These are phyloP conservation scores for Salvator merianae DNA, from an alignment of 2,113 vertebrate species.

Conservation along the genomic window DNA sequence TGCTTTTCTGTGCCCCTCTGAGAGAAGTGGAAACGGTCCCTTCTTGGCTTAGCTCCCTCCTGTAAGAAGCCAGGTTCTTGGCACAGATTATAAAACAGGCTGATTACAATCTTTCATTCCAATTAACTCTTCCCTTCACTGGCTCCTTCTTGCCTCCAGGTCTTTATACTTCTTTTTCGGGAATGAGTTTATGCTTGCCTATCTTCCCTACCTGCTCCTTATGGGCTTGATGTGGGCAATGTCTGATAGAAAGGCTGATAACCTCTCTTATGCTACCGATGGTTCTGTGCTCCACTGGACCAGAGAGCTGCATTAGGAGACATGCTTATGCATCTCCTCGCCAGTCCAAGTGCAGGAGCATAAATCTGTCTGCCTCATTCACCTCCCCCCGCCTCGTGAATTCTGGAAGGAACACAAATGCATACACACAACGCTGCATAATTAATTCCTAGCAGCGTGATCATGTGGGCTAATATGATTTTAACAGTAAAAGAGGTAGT, in stretches of 20 bases:
- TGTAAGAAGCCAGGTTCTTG: slow-evolving; percentile 46
- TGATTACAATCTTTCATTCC: slow-evolving; percentile 62
- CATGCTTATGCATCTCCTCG: slow-evolving; percentile 48
- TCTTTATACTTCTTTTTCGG: slow-evolving; percentile 49
- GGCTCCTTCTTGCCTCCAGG: slow-evolving; percentile 67
- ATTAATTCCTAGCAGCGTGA: background rate
- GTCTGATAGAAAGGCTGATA: slow-evolving; percentile 66
- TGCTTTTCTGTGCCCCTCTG: background rate
- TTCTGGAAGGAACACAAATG: background rate
- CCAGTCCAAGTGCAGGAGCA: slow-evolving; percentile 2
- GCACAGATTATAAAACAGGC: slow-evolving; percentile 48
- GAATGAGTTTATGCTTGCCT: slow-evolving; percentile 55
- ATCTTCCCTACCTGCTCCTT: slow-evolving; percentile 45
- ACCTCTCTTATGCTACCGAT: slow-evolving; percentile 56
- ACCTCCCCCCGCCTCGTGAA: background rate
- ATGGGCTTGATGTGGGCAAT: slow-evolving; percentile 52
- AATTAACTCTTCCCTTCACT: slow-evolving; percentile 70
- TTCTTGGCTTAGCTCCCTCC: slow-evolving; percentile 31
- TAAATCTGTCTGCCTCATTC: background rate
- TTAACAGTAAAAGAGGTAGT: background rate
- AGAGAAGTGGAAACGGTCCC: slow-evolving; percentile 23
- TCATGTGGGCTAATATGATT: background rate
- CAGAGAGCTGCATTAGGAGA: slow-evolving; percentile 48
- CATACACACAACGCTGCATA: background rate
- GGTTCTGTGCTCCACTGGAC: slow-evolving; percentile 62